Evolutionary conservation across 2,113 vertebrate genomes (phyloP), one percentile per base, ranked within the genome.

Genomic region (Syrrhaptes paradoxus): DNA sequence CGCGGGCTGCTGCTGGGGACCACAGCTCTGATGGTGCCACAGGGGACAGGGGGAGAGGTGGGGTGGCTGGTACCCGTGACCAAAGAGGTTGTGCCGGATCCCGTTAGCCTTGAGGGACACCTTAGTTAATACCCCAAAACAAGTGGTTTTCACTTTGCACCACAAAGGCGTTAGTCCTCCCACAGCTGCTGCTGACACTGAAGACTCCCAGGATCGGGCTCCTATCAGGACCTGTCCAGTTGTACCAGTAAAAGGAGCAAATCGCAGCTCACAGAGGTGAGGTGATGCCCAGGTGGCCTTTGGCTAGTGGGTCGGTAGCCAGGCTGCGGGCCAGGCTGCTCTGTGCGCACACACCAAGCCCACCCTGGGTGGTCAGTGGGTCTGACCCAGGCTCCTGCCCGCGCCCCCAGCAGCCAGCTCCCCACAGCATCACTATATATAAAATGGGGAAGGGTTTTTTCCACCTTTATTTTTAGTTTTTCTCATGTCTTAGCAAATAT

Each of bases 371-470:
- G 57, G 58, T 41, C 10, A 14, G n/a, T n/a, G n/a, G n/a, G n/a
- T n/a, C n/a, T n/a, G n/a, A n/a, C n/a, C n/a, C n/a, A n/a, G 48
- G 48, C 26, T 87, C 52, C 25, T 58, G 36, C 25, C 65, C 7
- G 2, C 4, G 2, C 16, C 68, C 68, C 51, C 0, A 0, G 9
- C 55, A 68, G 70, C 54, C 1, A 4, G 7, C 62, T 79, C 46
- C 71, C 46, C 2, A 2, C 34, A 73, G 43, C 70, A 41, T 32
- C 36, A 4, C 82, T 87, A 10, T 46, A 49, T 36, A 59, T 54
- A 71, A 94, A 95, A 46, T 22, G 32, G 57, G 43, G 66, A 65
- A 55, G 29, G 11, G 3, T 32, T 93, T 80, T 65, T 61, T 49
- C 20, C 75, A 48, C 29, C 32, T 86, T 78, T 83, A 46, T 62